Conservation (phyloP, 2,113 vertebrate species). For the Heterochromis multidens region DNA sequence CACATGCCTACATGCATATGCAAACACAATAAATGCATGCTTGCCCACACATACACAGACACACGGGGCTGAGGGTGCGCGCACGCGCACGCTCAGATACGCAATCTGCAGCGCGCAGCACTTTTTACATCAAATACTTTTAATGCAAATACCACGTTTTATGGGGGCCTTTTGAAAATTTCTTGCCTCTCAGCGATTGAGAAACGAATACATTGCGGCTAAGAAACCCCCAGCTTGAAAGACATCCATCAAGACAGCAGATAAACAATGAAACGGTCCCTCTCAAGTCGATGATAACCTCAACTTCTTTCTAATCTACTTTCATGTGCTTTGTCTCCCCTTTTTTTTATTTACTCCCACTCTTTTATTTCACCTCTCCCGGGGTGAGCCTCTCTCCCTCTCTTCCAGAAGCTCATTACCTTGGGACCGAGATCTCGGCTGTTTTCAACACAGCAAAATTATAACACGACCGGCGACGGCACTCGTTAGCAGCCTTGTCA, state of each 20-base stretch:
- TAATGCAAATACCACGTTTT: conserved; percentile 58
- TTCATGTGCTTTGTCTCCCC: conserved; percentile 64
- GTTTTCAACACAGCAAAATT: conserved; percentile 73
- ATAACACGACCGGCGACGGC: conserved; percentile 72
- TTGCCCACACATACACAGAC: background rate
- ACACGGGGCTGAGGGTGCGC: background rate
- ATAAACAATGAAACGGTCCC: conserved; percentile 62
- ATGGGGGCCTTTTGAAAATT: conserved; percentile 42
- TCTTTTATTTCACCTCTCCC: conserved; percentile 59
- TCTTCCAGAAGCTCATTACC: conserved; percentile 68
- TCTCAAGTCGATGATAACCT: conserved; percentile 60
- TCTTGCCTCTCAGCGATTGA: conserved; percentile 22
- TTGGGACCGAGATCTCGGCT: conserved; percentile 40
- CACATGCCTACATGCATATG: background rate
- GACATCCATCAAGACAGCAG: conserved; percentile 57
- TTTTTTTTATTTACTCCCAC: conserved; percentile 50
- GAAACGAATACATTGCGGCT: conserved; percentile 6
- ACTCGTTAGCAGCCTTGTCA: conserved; percentile 80
- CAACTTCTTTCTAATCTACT: conserved; percentile 67
- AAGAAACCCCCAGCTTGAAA: conserved; percentile 43
- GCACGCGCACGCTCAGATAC: background rate
- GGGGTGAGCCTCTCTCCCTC: conserved; percentile 20
- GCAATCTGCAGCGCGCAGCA: conserved; percentile 33
- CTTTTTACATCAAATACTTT: conserved; percentile 55
- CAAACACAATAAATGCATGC: background rate